Conservation (phyloP, 2,888 invertebrate genomes). For the Cantharis rufa region DNA sequence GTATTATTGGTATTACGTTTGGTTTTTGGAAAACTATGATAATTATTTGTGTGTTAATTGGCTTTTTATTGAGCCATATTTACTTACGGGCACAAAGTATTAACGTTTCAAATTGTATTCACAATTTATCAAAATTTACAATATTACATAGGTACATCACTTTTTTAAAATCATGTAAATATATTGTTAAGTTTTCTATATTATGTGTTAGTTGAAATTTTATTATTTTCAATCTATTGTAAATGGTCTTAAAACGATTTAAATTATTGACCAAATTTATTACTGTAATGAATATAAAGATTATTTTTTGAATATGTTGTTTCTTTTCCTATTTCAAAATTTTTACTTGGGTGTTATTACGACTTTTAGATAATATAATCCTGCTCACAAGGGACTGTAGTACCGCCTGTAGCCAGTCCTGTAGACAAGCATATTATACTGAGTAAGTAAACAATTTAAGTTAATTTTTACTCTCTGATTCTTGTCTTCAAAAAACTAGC, state of each 20-base stretch:
- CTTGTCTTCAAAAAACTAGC: too few species aligned
- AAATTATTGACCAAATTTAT: slow-evolving; percentile 20
- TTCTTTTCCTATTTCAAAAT: not conserved
- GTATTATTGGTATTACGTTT: slow-evolving; percentile 6
- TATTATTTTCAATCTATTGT: slow-evolving; percentile 8
- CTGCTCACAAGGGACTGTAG: too few species aligned
- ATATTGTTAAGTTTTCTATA: slow-evolving; percentile 3
- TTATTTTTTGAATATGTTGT: slow-evolving; percentile 6
- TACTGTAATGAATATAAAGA: slow-evolving; percentile 3
- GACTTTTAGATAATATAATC: too few species aligned
- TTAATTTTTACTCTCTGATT: too few species aligned
- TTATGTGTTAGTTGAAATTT: not conserved
- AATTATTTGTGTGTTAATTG: not conserved
- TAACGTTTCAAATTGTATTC: not conserved
- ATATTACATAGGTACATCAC: slow-evolving; percentile 1
- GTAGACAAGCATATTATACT: too few species aligned
- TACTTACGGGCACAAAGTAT: slow-evolving; percentile 7
- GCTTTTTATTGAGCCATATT: not conserved
- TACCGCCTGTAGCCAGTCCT: too few species aligned
- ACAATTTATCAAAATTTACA: slow-evolving; percentile 1
- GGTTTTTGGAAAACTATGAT: slow-evolving; percentile 10
- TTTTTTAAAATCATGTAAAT: slow-evolving; percentile 3
- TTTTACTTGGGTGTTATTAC: too few species aligned
- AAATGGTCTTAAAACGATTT: slow-evolving; percentile 10
- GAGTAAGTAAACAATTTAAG: too few species aligned